Evolutionary conservation across 2,797 vertebrate genomes (phyloP), one percentile per base, ranked within the genome.

Genomic region (Halcyon leucocephala): DNA sequence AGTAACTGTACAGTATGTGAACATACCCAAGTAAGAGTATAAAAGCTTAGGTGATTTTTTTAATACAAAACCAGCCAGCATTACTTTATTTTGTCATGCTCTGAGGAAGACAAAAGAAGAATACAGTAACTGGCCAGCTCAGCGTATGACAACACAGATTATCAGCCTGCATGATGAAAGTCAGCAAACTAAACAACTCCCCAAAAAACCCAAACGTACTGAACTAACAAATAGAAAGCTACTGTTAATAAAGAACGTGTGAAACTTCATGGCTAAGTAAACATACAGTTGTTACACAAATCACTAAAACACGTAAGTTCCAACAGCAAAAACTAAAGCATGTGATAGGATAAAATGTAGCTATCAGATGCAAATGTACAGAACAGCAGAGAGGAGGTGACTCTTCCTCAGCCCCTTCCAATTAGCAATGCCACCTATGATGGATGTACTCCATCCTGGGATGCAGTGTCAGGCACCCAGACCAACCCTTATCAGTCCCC

Each of bases 401-500:
- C 28, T 31, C 88, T 70, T 52, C 89, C 51, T 79, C 44, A 80
- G 57, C 17, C 51, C 66, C 44, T 77, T 22, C 12, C 48, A 17
- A 4, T 2, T 8, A 86, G 52, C 55, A 55, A 7, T 1, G 31
- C 52, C 78, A 81, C 41, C 46, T 16, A 12, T 1, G 5, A 21
- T 2, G 37, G 33, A 46, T 5, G 31, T n/a, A 28, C 33, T 88
- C 37, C 24, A 17, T 5, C 70, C 73, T 31, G 48, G 14, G 18
- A 67, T 33, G 33, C 61, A 52, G 57, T 7, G 67, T 15, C 28
- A 70, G 58, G n/a, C 58, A 73, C 2, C 48, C 10, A 62, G n/a
- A 3, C 39, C 78, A 82, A 6, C 1, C 15, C 26, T 19, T 0
- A 0, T 2, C 44, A 44, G 4, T 37, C 19, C 17, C 42, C n/a